These are phyloP conservation scores for Dasyprocta punctata DNA, from an alignment of 2,113 vertebrate genomes.

Conservation along the genomic window DNA sequence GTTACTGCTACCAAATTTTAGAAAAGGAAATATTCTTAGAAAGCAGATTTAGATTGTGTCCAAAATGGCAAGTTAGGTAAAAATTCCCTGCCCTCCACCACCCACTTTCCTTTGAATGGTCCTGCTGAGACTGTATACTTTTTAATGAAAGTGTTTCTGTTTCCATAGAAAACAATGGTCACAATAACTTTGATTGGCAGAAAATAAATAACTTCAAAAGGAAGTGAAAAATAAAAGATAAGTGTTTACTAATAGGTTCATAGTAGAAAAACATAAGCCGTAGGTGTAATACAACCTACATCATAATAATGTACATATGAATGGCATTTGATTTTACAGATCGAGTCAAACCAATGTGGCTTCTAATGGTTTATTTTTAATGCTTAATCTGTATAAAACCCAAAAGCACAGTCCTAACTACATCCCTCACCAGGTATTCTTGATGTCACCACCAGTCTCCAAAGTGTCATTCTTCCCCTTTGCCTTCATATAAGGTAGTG, in stretches of 20 bases:
- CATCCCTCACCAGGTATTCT: fast-evolving
- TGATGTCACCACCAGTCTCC: background rate
- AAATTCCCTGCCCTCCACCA: fast-evolving
- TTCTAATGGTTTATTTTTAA: background rate
- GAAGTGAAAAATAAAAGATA: background rate
- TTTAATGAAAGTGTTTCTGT: background rate
- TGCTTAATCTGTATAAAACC: background rate
- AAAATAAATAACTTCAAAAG: background rate
- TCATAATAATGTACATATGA: fast-evolving
- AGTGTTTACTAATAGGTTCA: fast-evolving
- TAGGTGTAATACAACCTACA: background rate
- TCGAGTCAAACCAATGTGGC: background rate
- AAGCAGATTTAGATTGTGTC: background rate
- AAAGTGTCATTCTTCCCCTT: background rate
- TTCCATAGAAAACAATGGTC: background rate
- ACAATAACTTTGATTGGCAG: background rate
- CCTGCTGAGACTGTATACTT: background rate
- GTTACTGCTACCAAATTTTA: background rate
- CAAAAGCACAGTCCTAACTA: background rate
- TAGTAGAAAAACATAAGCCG: fast-evolving
- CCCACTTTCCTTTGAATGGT: background rate
- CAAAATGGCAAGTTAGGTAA: background rate
- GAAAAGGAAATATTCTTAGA: background rate
- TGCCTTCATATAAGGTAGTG: background rate
- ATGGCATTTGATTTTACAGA: background rate